These are phyloP conservation scores for Aegypius monachus DNA, from an alignment of 2,113 vertebrate species.

Conservation along the genomic window DNA sequence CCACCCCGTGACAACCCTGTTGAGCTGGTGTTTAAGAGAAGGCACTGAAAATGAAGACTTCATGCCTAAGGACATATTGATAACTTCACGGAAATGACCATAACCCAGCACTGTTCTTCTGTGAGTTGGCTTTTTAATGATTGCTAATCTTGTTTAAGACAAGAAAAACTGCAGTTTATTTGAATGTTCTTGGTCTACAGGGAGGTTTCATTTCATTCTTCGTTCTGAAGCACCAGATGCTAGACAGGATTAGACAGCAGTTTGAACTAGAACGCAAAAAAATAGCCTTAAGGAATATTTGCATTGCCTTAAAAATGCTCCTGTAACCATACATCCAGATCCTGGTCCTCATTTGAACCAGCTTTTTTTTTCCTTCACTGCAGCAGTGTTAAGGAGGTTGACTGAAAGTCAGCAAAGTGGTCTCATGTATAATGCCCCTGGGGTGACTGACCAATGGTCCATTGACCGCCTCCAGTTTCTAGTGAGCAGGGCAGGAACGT, in stretches of 20 bases:
- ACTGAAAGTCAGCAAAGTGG: background rate
- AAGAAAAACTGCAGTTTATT: background rate
- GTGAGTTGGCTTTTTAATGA: background rate
- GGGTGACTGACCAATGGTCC: background rate
- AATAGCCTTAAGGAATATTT: slow-evolving; percentile 2
- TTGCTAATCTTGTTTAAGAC: slow-evolving; percentile 5
- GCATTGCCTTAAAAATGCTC: background rate
- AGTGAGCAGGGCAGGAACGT: background rate
- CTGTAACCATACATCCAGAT: background rate
- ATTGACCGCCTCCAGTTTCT: background rate
- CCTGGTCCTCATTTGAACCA: background rate
- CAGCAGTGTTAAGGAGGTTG: background rate
- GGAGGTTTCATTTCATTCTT: slow-evolving; percentile 30
- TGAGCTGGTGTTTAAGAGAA: background rate
- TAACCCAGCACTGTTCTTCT: background rate
- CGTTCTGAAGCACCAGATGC: slow-evolving; percentile 16
- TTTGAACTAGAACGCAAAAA: slow-evolving; percentile 3
- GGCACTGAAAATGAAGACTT: background rate
- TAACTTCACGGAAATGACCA: background rate
- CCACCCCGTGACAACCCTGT: background rate
- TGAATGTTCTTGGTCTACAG: background rate
- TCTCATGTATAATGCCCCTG: rapidly evolving
- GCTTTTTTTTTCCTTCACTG: background rate
- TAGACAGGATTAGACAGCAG: slow-evolving; percentile 22
- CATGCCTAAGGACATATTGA: background rate